Conservation (phyloP, 2,113 vertebrate species). For the Chaetura pelagica region DNA sequence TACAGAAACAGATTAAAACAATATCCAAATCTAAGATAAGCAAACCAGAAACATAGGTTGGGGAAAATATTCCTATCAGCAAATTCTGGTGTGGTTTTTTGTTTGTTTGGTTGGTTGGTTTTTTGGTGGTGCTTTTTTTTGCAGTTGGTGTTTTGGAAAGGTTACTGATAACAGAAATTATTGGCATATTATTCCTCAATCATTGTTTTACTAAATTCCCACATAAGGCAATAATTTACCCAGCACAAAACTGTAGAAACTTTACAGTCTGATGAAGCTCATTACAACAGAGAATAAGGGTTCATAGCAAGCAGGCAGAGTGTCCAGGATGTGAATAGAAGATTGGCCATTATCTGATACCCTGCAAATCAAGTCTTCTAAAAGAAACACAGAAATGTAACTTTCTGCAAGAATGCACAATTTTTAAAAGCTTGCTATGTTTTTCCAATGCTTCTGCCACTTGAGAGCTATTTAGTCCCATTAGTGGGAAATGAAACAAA, state of each 20-base stretch:
- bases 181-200: neutral
- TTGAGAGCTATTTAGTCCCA: neutral
- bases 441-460: neutral
- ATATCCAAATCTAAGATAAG: neutral
- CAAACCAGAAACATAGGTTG: neutral
- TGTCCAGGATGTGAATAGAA: neutral
- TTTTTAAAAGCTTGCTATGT: neutral
- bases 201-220: neutral
- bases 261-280: neutral
- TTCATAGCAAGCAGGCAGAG: neutral
- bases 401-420: neutral
- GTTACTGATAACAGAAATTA: neutral
- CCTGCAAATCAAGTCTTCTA: neutral
- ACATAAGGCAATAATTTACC: neutral
- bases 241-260: neutral
- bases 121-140: neutral
- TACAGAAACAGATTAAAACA: neutral
- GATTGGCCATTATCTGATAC: neutral
- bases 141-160: neutral
- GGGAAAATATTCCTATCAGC: neutral
- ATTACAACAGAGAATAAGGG: neutral
- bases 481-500: neutral
- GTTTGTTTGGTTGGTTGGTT: too few species aligned
- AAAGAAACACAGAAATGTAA: neutral
- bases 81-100: neutral